Base-by-base conservation (phyloP, 2,888 invertebrate species). In the Clanis bilineata region DNA sequence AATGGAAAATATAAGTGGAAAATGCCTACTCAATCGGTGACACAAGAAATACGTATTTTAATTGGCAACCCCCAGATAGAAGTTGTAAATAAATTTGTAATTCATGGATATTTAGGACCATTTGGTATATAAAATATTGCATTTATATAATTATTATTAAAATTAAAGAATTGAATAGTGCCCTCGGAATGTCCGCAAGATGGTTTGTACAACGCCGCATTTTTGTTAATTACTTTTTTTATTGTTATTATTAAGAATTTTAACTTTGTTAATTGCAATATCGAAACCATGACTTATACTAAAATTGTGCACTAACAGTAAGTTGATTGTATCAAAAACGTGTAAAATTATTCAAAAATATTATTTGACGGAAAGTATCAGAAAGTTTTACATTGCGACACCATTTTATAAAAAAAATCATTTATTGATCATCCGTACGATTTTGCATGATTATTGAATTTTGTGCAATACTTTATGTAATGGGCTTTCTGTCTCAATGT, bases 231-330 rank as follows among this genome's bases (percentile, higher is more conserved):
- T 86, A 86, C 83, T 86, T 87, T 88, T 89, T 90, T 89, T 90
- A 90, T 90, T 91, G 90, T 90, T 91, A 88, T 90, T 84, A 88
- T 88, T 91, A 90, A 90, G 87, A 90, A 82, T 88, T 90, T 91
- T 90, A 88, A 90, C 80, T 79, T 90, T 91, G 91, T 91, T 90
- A 85, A 85, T 75, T 83, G 82, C 88, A 87, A 88, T 84, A 82
- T 80, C 77, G 69, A 73, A 71, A 72, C 72, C 74, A 74, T 74
- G 74, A 75, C 71, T 74, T 64, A 63, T 67, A 74, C 69, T 71
- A 73, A 70, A 79, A 79, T 79, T 73, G 74, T 77, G 72, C 51
- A 57, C 69, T 71, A 38, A 58, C 51, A 32, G 51, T 57, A 38
- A 38, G 18, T 25, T 38, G 57, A 43, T 28, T 43, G 32, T 43